A percentile compares a stretch with the other conserved stretches of the same genome.
Conservation (phyloP, 2,888 invertebrate species). For the Periphyllus acericola region DNA sequence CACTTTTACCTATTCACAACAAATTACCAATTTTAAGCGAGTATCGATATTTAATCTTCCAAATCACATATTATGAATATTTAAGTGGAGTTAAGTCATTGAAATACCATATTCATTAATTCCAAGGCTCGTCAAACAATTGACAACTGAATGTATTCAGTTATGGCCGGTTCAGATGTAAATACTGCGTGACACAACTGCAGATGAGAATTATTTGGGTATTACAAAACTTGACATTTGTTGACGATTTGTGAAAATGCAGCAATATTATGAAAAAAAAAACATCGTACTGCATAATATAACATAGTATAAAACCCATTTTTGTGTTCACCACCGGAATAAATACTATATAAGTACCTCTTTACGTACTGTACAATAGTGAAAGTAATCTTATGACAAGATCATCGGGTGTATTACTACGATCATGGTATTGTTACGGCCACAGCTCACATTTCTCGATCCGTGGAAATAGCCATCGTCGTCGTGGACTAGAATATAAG, state of each 20-base stretch:
- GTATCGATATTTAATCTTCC: no score
- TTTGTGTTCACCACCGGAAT: neutral
- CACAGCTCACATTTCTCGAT: no score
- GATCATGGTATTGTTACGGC: no score
- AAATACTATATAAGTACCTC: neutral
- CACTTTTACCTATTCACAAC: no score
- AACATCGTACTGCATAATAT: neutral
- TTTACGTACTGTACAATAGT: neutral
- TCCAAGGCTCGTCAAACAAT: neutral
- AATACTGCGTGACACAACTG: neutral
- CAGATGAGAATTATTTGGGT: neutral
- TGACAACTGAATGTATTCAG: neutral
- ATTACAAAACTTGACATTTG: neutral
- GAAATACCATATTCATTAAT: neutral
- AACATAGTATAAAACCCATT: neutral
- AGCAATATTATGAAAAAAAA: neutral
- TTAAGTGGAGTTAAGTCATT: no score
- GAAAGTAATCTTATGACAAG: neutral
- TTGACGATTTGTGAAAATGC: neutral
- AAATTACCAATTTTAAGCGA: no score
- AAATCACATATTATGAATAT: no score
- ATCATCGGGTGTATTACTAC: neutral
- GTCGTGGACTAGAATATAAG: no score
- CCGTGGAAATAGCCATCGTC: no score
- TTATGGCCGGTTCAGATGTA: neutral